A percentile compares a stretch with the other conserved stretches of the same genome.
Evolutionary conservation across 2,113 vertebrate genomes (phyloP).

Genomic region (Pagrus major): DNA sequence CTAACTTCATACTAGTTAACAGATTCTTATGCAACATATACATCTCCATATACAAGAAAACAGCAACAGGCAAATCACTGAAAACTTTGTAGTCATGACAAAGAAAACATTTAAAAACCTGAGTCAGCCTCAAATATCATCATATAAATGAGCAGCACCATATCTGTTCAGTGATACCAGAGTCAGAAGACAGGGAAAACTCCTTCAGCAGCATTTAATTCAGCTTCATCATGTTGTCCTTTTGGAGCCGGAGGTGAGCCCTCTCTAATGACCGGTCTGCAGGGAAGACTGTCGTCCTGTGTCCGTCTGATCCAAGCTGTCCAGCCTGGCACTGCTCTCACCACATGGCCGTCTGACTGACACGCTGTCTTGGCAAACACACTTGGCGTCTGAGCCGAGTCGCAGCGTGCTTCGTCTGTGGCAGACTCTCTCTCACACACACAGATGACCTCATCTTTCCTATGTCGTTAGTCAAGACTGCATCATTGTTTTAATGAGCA

Average conservation of each 20-base stretch:
- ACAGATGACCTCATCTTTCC: slow-evolving; percentile 53
- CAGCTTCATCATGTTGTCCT: not conserved
- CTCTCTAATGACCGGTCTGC: slow-evolving; percentile 10
- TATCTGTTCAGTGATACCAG: not conserved
- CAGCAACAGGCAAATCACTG: too few species aligned
- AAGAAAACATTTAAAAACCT: not conserved
- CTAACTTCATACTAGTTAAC: too few species aligned
- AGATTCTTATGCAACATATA: too few species aligned
- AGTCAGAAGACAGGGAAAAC: not conserved
- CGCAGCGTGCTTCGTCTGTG: slow-evolving; percentile 35
- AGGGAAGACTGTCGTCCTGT: slow-evolving; percentile 12
- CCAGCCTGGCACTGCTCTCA: slow-evolving; percentile 29
- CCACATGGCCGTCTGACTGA: slow-evolving; percentile 53
- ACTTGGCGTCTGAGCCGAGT: slow-evolving; percentile 58
- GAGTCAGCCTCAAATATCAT: not conserved
- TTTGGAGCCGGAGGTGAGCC: slow-evolving; percentile 2
- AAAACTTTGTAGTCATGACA: too few species aligned
- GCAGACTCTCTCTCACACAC: slow-evolving; percentile 4
- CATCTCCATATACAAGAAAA: too few species aligned
- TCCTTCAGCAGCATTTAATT: slow-evolving; percentile 1
- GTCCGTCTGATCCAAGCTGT: slow-evolving; percentile 50
- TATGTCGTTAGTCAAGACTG: not conserved
- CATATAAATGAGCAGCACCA: not conserved
- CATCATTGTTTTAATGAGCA: not conserved
- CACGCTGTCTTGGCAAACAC: slow-evolving; percentile 50